Evolutionary conservation across 2,888 invertebrate species (phyloP).

Genomic region (Atherix ibis): DNA sequence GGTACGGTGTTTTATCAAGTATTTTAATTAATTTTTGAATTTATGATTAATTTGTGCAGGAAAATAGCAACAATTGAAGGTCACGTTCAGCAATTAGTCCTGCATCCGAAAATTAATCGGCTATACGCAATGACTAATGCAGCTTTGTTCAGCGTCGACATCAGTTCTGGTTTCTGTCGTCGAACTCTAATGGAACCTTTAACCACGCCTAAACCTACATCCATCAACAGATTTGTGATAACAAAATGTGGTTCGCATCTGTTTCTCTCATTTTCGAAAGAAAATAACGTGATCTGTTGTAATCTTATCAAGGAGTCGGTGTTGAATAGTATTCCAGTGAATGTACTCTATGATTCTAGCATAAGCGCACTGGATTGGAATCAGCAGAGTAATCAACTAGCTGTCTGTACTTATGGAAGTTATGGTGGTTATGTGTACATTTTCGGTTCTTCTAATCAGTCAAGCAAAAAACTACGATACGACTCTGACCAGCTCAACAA

Average conservation of each 20-base stretch:
- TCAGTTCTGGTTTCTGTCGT: no score
- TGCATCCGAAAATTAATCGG: not conserved
- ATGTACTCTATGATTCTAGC: not conserved
- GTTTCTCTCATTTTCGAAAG: not conserved
- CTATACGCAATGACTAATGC: not conserved
- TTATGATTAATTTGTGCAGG: no score
- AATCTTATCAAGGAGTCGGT: not conserved
- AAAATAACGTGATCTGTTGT: not conserved
- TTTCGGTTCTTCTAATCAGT: not conserved
- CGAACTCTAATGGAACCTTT: no score
- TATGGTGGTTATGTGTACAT: not conserved
- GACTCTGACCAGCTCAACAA: no score
- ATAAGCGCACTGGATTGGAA: not conserved
- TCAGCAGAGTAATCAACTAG: not conserved
- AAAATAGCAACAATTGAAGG: not conserved
- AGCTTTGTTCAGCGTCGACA: no score
- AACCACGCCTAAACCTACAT: no score
- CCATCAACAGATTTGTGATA: no score
- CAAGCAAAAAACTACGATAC: not conserved
- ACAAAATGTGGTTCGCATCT: no score
- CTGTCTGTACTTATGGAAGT: not conserved
- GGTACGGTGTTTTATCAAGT: no score
- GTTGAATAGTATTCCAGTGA: not conserved
- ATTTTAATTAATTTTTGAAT: no score
- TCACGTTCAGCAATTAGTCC: not conserved